Conservation (phyloP, 1,140 invertebrate species). For the Scylla paramamosain region DNA sequence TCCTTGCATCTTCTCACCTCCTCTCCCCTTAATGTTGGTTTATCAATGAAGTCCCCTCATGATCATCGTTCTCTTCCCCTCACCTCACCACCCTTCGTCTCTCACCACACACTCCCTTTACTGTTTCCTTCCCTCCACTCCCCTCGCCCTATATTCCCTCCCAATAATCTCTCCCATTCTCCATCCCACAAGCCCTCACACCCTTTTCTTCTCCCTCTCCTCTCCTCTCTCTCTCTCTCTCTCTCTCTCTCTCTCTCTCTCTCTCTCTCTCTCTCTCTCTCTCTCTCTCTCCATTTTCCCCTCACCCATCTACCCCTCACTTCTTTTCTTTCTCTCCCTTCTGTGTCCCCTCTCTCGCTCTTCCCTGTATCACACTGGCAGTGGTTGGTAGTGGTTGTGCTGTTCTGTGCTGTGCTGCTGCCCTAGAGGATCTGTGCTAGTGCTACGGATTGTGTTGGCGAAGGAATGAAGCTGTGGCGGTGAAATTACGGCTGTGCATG, state of each 20-base stretch:
- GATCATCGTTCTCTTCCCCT: slow-evolving; percentile 13
- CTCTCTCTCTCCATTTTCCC: background rate
- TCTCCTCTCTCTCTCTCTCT: slow-evolving; percentile 37
- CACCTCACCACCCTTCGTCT: background rate
- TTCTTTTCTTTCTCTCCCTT: background rate
- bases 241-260: slow-evolving; percentile 12
- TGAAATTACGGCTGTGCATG: background rate
- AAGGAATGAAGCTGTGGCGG: background rate
- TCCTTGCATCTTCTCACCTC: slow-evolving; percentile 11
- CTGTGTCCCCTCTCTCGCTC: background rate
- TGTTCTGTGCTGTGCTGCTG: background rate
- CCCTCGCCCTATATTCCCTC: background rate
- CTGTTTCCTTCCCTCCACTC: background rate
- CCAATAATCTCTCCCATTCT: background rate
- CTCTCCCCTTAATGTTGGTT: slow-evolving; percentile 13
- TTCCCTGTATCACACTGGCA: slow-evolving; percentile 23
- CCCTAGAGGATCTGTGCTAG: background rate
- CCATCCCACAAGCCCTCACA: background rate
- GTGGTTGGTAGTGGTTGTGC: slow-evolving; percentile 11
- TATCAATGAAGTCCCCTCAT: slow-evolving; percentile 22
- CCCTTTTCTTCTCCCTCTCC: background rate
- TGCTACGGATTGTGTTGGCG: background rate
- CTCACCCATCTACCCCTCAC: background rate
- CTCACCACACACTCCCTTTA: background rate
- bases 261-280: slow-evolving; percentile 38